phyloP scores from a whole-genome alignment of 2,113 vertebrate genomes.

The Protobothrops mucrosquamatus region DNA sequence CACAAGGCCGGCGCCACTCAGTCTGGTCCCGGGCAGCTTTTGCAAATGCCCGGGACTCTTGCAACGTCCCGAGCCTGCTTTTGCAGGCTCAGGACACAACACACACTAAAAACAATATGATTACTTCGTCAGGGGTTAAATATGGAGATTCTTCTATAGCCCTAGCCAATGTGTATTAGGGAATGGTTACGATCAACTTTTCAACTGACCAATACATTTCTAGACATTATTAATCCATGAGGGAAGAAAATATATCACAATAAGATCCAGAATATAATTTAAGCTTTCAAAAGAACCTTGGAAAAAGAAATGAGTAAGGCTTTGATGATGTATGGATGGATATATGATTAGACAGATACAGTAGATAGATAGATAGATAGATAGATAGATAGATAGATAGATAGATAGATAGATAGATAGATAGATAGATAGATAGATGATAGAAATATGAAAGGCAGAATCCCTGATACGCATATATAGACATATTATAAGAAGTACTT shows the following conservation, averaged over 20 bases:
- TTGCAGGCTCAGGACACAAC: no score
- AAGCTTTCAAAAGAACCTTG: neutral
- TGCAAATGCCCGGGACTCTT: no score
- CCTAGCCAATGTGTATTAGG: neutral
- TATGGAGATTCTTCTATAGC: neutral
- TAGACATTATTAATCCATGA: constrained; percentile 20
- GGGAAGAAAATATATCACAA: constrained; percentile 12
- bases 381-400: constrained; percentile 20
- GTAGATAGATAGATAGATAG: constrained; percentile 29
- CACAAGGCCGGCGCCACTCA: no score
- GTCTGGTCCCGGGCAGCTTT: no score
- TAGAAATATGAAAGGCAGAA: constrained; percentile 33
- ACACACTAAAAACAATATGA: neutral
- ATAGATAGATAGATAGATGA: constrained; percentile 17
- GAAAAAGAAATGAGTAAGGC: neutral
- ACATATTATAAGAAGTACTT: constrained; percentile 23
- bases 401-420: constrained; percentile 24
- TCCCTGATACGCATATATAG: constrained; percentile 32
- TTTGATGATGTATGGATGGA: constrained; percentile 23
- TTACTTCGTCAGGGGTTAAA: constrained; percentile 1
- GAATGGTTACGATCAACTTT: constrained; percentile 20
- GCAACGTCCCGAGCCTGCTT: no score
- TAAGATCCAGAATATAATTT: constrained; percentile 10
- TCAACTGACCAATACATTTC: neutral
- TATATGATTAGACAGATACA: neutral